phyloP scores from a whole-genome alignment of 2,888 invertebrate genomes.

The Xestia ashworthii region DNA sequence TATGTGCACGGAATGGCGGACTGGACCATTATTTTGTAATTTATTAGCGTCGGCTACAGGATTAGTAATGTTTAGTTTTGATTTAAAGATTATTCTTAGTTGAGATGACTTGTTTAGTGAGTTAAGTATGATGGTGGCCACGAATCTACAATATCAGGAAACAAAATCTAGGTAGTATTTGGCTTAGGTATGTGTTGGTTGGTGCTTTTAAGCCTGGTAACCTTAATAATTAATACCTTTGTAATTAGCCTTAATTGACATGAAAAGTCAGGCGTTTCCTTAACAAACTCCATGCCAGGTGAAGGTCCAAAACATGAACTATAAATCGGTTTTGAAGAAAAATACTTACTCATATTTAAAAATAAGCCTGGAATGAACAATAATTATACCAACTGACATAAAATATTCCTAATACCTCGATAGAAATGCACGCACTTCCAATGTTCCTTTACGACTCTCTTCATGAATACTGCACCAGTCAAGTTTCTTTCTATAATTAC shows the following conservation, averaged over 20 bases:
- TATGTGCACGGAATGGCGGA: conserved; percentile 61
- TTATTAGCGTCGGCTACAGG: conserved; percentile 21
- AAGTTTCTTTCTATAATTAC: conserved; percentile 46
- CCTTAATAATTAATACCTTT: too few relatives aligned
- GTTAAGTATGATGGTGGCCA: not conserved
- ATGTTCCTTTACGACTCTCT: conserved; percentile 8
- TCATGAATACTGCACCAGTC: conserved; percentile 20
- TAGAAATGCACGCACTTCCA: conserved; percentile 1
- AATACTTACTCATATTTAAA: not conserved
- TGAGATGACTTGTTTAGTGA: not conserved
- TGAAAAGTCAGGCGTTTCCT: not conserved
- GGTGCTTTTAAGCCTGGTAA: too few relatives aligned
- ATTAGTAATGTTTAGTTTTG: conserved; percentile 15
- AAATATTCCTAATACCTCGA: conserved; percentile 7
- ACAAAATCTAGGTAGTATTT: not conserved
- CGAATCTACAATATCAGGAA: not conserved
- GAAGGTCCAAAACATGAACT: not conserved
- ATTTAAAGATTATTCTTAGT: conserved; percentile 3
- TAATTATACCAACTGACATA: not conserved
- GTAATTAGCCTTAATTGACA: not conserved
- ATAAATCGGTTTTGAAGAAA: not conserved
- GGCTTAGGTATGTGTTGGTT: not conserved
- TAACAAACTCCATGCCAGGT: not conserved
- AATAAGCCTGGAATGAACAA: not conserved
- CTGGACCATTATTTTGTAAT: conserved; percentile 60